Evolutionary conservation across 2,888 invertebrate species (phyloP), one percentile per base, ranked within the genome.

Genomic region (Eupelmus urozonus): DNA sequence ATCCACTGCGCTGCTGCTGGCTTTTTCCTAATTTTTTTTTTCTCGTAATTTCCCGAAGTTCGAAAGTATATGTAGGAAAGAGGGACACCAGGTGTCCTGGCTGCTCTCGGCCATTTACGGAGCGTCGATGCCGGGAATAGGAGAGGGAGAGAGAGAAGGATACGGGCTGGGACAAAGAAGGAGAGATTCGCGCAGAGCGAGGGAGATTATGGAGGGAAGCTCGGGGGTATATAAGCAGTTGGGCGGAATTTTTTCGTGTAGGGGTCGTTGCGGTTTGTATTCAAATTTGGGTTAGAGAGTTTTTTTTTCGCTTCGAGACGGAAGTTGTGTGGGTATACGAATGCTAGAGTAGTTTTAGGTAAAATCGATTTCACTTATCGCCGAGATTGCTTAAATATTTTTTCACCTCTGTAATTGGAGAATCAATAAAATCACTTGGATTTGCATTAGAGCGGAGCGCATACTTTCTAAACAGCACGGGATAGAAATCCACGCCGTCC

Each of bases 11-110:
- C n/a, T 45, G 34, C 5, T 42, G 34, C 13, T 60, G 16, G 13
- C 34, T 20, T 13, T 49, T 45, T 29, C 66, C 66, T 34, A n/a
- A 49, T 1, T 65, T 42, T 65, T 55, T 51, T n/a, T 29, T 23
- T 20, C 29, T 42, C 42, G 57, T 53, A 72, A 71, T 65, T 65
- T 67, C 23, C 62, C 62, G 20, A 55, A 63, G 55, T 55, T 49
- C 9, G 53, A 63, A 42, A 51, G 70, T 11, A 57, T 13, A 20
- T 9, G 23, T 4, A 29, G 53, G 11, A 1, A n/a, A 53, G 49
- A 49, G 72, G 40, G 29, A 62, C 63, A 78, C 75, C 78, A 60
- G 74, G 74, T 75, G 70, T 57, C 49, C 45, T 59, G n/a, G 25
- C 34, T 13, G 23, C 59, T 42, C 66, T 13, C 18, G 27, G 40